Percentiles rank a stretch among this genome's conserved stretches.
Conservation (phyloP, 2,797 vertebrate genomes). For the Artibeus jamaicensis region DNA sequence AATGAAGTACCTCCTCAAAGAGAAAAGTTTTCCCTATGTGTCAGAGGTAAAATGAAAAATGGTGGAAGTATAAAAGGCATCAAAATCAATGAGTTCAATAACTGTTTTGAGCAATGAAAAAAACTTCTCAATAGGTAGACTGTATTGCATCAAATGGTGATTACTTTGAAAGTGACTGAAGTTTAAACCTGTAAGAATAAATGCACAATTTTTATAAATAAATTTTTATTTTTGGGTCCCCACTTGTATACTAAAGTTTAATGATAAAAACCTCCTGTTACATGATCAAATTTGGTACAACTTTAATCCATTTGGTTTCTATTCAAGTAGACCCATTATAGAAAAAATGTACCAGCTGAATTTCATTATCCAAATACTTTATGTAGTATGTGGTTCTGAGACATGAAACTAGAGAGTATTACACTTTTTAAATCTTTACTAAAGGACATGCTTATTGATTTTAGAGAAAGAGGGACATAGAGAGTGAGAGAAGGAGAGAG, state of each 20-base stretch:
- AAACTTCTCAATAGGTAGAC: not conserved
- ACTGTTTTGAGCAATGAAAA: not conserved
- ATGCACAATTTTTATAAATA: not conserved
- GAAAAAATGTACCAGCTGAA: conserved; percentile 54
- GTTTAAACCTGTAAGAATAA: not conserved
- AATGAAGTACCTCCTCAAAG: not conserved
- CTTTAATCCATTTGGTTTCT: conserved; percentile 63
- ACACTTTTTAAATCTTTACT: not conserved
- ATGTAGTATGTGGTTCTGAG: conserved; percentile 47
- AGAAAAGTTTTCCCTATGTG: not conserved
- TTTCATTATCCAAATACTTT: conserved; percentile 63
- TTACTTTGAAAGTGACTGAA: not conserved
- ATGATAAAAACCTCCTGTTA: conserved; percentile 63
- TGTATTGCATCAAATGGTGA: not conserved
- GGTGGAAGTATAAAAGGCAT: not conserved
- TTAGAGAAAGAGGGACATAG: not conserved
- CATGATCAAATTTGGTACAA: conserved; percentile 62
- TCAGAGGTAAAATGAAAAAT: not conserved
- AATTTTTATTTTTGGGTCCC: not conserved
- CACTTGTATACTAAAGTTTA: conserved; percentile 42
- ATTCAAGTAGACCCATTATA: conserved; percentile 59
- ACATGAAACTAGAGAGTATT: conserved; percentile 11
- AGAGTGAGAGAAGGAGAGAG: no score
- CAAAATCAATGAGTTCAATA: not conserved
- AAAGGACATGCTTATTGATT: not conserved